A percentile compares a stretch with the other conserved stretches of the same genome.
Conservation (phyloP, 37 sponge, comb jelly and placozoan species). For the Mnemiopsis leidyi region DNA sequence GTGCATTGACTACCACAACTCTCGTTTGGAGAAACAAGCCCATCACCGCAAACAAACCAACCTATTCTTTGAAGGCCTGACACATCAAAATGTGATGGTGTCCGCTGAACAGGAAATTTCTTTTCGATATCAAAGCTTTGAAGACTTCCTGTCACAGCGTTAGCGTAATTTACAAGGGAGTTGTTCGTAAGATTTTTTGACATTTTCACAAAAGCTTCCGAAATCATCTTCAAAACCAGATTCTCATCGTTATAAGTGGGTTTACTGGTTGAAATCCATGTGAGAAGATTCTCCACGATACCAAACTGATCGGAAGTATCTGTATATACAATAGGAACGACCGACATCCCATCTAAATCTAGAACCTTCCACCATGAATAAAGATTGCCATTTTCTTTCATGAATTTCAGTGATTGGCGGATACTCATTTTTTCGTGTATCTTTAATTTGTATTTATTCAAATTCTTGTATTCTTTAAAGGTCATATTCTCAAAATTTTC, state of each 20-base stretch:
- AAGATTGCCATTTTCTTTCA: neutral
- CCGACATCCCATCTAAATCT: neutral
- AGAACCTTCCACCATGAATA: neutral
- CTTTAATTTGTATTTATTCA: neutral
- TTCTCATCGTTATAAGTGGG: neutral
- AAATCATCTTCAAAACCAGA: neutral
- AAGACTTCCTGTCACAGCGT: too few species aligned
- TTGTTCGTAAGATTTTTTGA: neutral
- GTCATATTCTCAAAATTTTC: slow-evolving; percentile 8
- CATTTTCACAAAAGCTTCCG: neutral
- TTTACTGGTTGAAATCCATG: neutral
- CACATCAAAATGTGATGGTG: too few species aligned
- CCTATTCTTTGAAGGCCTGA: too few species aligned
- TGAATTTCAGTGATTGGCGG: neutral
- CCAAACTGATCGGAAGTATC: neutral
- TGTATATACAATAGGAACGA: neutral
- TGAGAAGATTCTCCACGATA: neutral
- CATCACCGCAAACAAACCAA: too few species aligned
- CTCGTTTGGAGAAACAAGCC: too few species aligned
- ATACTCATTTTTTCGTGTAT: neutral
- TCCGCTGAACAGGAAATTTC: too few species aligned
- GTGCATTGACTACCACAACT: too few species aligned
- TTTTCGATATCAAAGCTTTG: too few species aligned
- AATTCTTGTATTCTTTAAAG: neutral
- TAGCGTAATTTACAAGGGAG: too few species aligned